These are phyloP conservation scores for Macrobrachium rosenbergii DNA, from an alignment of 1,140 invertebrate species.

Conservation along the genomic window DNA sequence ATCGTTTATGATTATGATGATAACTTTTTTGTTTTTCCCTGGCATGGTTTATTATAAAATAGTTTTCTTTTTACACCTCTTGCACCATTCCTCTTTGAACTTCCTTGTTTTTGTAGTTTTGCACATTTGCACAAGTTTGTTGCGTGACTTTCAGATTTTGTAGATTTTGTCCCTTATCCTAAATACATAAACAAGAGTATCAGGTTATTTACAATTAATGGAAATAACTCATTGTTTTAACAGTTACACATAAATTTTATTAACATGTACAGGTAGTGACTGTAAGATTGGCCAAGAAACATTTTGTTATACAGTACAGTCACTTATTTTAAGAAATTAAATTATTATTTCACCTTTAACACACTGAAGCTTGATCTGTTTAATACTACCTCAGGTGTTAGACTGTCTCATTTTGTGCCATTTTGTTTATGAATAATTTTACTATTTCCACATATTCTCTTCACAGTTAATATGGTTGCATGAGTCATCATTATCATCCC, in stretches of 20 bases:
- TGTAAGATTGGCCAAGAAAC: too few species aligned
- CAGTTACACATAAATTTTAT: neutral
- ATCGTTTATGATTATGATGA: conserved; percentile 1
- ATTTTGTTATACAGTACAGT: too few species aligned
- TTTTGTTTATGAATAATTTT: neutral
- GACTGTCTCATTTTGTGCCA: neutral
- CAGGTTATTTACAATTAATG: neutral
- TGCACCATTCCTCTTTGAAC: neutral
- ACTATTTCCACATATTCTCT: conserved; percentile 1
- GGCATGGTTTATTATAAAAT: conserved; percentile 35
- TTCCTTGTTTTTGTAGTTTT: conserved; percentile 29
- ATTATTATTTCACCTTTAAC: too few species aligned
- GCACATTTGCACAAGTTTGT: conserved; percentile 41
- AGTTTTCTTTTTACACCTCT: conserved; percentile 28
- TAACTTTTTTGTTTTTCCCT: conserved; percentile 24
- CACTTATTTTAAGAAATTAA: too few species aligned
- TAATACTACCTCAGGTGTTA: too few species aligned
- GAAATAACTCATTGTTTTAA: neutral
- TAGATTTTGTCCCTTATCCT: conserved; percentile 38
- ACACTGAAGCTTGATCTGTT: too few species aligned
- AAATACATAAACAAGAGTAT: neutral
- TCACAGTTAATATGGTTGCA: neutral
- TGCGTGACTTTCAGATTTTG: conserved; percentile 44
- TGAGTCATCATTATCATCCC: neutral
- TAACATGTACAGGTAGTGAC: too few species aligned